Evolutionary conservation across 2,113 vertebrate genomes (phyloP).

Genomic region (Thunnus thynnus): DNA sequence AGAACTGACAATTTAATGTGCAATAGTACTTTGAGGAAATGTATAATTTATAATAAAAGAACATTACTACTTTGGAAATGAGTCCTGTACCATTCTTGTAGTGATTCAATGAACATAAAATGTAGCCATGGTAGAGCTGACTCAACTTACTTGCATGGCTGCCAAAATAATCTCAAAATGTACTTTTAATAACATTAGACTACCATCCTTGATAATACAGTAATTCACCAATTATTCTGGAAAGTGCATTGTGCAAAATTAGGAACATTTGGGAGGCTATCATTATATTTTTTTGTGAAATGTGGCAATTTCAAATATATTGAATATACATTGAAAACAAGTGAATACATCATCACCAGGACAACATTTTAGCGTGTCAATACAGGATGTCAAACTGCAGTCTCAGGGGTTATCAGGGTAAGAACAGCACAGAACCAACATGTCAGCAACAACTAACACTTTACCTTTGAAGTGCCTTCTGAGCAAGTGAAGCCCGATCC

Average conservation of each 20-base stretch:
- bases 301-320: background rate
- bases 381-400: background rate
- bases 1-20: constrained; percentile 18
- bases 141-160: background rate
- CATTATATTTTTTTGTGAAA: background rate
- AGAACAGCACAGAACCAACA: background rate
- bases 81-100: background rate
- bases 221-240: background rate
- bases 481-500: constrained; percentile 92
- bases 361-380: background rate
- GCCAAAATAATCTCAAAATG: constrained; percentile 11
- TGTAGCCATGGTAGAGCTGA: background rate
- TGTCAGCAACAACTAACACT: constrained; percentile 1
- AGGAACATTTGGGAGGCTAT: background rate
- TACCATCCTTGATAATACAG: background rate
- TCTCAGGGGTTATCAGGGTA: background rate
- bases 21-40: constrained; percentile 2
- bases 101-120: background rate
- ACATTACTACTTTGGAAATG: background rate
- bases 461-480: constrained; percentile 89
- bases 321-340: background rate
- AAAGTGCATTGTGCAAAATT: background rate
- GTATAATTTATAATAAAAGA: background rate
- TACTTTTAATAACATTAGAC: background rate
- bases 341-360: background rate